Evolutionary conservation across 2,888 invertebrate genomes (phyloP).

Genomic region (Melanophora roralis): DNA sequence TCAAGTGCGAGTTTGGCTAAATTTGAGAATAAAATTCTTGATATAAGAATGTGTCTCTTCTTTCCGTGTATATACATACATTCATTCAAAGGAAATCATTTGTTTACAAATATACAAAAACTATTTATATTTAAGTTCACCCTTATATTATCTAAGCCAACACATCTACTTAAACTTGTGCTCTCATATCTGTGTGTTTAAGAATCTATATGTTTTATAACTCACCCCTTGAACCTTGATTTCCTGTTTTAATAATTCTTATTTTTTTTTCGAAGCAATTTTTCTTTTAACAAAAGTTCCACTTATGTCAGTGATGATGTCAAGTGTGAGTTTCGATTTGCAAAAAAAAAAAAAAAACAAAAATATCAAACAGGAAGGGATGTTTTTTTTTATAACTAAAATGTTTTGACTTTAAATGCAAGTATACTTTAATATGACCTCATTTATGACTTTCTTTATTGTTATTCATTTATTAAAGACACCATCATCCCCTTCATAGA

Average conservation of each 20-base stretch:
- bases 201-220: not conserved
- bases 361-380: not conserved
- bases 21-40: too few species aligned
- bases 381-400: slow-evolving; percentile 14
- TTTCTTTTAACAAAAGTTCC: slow-evolving; percentile 14
- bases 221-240: slow-evolving; percentile 11
- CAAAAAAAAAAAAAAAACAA: not conserved
- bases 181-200: not conserved
- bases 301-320: slow-evolving; percentile 28
- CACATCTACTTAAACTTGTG: not conserved
- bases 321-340: slow-evolving; percentile 43
- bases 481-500: not conserved
- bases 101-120: slow-evolving; percentile 3
- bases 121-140: slow-evolving; percentile 17
- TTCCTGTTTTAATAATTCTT: slow-evolving; percentile 39
- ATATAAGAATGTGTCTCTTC: too few species aligned
- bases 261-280: slow-evolving; percentile 22
- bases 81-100: not conserved
- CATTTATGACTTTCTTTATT: slow-evolving; percentile 33
- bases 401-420: slow-evolving; percentile 22
- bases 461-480: not conserved
- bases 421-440: slow-evolving; percentile 56
- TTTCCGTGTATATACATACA: too few species aligned
- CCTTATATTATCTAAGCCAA: not conserved
- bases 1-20: too few species aligned